Conservation (phyloP, 2,888 invertebrate genomes). For the Junonia oenone region DNA sequence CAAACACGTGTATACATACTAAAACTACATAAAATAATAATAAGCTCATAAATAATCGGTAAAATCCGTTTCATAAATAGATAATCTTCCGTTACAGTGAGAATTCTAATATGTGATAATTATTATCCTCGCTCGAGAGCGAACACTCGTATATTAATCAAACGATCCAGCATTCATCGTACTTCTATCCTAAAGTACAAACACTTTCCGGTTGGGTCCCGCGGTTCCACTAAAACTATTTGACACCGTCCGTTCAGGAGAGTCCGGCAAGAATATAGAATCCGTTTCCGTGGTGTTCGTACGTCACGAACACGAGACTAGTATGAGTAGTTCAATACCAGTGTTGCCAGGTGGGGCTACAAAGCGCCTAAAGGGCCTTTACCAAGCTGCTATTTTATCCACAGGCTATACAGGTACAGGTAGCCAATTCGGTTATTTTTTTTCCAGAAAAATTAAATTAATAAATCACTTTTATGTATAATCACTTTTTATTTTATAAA, state of each 20-base stretch:
- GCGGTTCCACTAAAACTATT: slow-evolving; percentile 25
- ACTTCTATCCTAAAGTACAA: slow-evolving; percentile 29
- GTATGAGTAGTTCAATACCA: too few species aligned
- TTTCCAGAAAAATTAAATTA: too few species aligned
- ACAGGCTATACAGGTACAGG: too few species aligned
- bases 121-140: slow-evolving; percentile 8
- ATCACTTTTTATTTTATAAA: too few species aligned
- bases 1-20: slow-evolving; percentile 42
- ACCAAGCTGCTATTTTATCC: too few species aligned
- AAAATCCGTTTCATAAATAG: slow-evolving; percentile 26
- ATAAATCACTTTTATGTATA: too few species aligned
- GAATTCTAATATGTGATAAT: slow-evolving; percentile 18
- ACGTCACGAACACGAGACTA: slow-evolving; percentile 21
- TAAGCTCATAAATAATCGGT: slow-evolving; percentile 39
- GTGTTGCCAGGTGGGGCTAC: too few species aligned
- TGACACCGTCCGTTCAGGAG: slow-evolving; percentile 17
- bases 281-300: slow-evolving; percentile 7
- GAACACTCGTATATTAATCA: slow-evolving; percentile 15
- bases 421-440: too few species aligned
- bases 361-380: too few species aligned
- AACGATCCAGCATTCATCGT: slow-evolving; percentile 28
- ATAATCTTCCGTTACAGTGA: slow-evolving; percentile 17
- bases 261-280: slow-evolving; percentile 54
- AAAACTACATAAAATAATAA: slow-evolving; percentile 45
- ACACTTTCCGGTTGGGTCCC: slow-evolving; percentile 64